Percentiles rank a stretch among this genome's conserved stretches.
phyloP scores from a whole-genome alignment of 2,113 vertebrate genomes.

The Tetraodon nigroviridis region DNA sequence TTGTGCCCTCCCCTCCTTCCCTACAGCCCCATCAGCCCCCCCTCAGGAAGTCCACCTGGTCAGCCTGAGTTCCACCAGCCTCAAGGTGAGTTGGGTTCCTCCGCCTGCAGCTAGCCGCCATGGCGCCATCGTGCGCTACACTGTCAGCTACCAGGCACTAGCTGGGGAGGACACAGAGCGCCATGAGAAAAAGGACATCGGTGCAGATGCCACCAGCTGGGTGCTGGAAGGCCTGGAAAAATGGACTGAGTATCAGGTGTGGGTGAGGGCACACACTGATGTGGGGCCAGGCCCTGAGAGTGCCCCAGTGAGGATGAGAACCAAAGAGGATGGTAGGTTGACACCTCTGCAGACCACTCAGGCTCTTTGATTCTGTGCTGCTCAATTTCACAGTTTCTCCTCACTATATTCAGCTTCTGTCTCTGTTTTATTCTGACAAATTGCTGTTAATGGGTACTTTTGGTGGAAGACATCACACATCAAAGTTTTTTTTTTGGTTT shows the following conservation, averaged over 20 bases:
- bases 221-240: conserved; percentile 95
- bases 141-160: conserved; percentile 87
- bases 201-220: conserved; percentile 84
- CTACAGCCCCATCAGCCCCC: conserved; percentile 93
- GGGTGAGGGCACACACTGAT: conserved; percentile 96
- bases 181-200: conserved; percentile 85
- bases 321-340: conserved; percentile 94
- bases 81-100: conserved; percentile 99
- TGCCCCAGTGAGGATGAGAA: conserved; percentile 85
- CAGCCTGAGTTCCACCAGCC: conserved; percentile 91
- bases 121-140: conserved; percentile 94
- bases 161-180: conserved; percentile 89
- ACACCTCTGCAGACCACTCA: conserved; percentile 18
- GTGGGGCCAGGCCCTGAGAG: conserved; percentile 96
- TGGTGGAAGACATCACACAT: conserved; percentile 2
- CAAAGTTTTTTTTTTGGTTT: too few relatives aligned
- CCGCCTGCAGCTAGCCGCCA: conserved; percentile 92
- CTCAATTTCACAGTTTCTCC: conserved; percentile 17
- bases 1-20: conserved; percentile 50
- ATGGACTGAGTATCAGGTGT: conserved; percentile 98
- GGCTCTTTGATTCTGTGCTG: conserved; percentile 14
- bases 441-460: conserved; percentile 27
- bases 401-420: conserved; percentile 18
- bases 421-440: conserved; percentile 32
- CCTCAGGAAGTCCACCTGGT: conserved; percentile 91